Base-by-base conservation (phyloP, 2,888 invertebrate genomes). In the Melolontha melolontha region DNA sequence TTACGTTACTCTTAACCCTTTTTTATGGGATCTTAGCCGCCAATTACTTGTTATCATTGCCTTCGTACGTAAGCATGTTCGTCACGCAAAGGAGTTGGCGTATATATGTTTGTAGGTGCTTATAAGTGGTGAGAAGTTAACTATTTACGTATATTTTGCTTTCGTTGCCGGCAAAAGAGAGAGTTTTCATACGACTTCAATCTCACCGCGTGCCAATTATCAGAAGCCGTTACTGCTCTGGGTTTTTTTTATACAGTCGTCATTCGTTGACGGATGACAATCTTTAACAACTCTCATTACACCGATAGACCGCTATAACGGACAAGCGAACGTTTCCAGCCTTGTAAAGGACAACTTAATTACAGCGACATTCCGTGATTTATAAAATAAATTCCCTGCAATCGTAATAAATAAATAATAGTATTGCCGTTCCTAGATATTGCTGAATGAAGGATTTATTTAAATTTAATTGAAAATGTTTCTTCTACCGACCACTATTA, bases 341-440 rank as follows among this genome's bases (percentile, higher is more conserved):
- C 29, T 59, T 44, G 59, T 59, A 59, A 12, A 44, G 29, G 29
- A 59, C 59, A 59, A 29, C 44, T 59, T 59, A 59, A 59, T 59
- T 59, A 29, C 44, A 14, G n/a, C 29, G 44, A 59, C 29, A 59
- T 59, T 44, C 12, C 7, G 59, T 29, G 12, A 47, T 59, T 59
- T 44, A 44, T 54, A 22, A 54, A 54, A 54, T 54, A n/a, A 40
- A 47, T 14, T 47, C 12, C 4, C 8, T 1, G 47, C 47, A 47
- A 47, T 14, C 8, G 17, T 5, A 47, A 47, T 47, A 17, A 42
- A 47, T 47, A 14, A 8, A 47, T 47, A 47, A 47, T 47, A 12
- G 34, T 34, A 34, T 17, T 54, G 54, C 40, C 40, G 40, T 54
- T 34, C 34, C 10, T 34, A 34, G 34, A 34, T 6, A 34, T 10